phyloP scores from a whole-genome alignment of 2,888 invertebrate genomes.

The Pocota personata region DNA sequence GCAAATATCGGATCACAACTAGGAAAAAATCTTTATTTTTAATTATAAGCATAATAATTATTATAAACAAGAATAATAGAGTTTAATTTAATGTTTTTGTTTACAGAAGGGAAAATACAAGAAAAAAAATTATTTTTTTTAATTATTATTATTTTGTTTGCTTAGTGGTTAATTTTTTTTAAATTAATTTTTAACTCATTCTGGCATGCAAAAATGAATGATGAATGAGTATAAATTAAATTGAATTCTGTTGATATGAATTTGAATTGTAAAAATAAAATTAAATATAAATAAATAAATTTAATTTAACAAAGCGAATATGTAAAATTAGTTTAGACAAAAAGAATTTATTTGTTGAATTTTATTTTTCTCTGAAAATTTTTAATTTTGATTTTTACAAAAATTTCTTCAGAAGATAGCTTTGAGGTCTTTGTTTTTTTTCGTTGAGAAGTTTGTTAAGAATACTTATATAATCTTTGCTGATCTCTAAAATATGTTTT shows the following conservation, averaged over 20 bases:
- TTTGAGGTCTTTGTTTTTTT: background rate
- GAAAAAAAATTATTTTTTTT: constrained; percentile 25
- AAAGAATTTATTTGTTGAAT: constrained; percentile 46
- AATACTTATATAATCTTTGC: constrained; percentile 25
- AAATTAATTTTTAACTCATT: constrained; percentile 64
- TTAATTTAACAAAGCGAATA: constrained; percentile 50
- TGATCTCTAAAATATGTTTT: constrained; percentile 51
- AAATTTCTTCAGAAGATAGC: background rate
- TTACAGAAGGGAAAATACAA: constrained; percentile 21
- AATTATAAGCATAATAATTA: constrained; percentile 79
- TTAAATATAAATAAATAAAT: constrained; percentile 56
- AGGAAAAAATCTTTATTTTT: constrained; percentile 80
- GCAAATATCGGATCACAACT: constrained; percentile 83
- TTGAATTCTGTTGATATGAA: constrained; percentile 74
- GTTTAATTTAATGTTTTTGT: constrained; percentile 26
- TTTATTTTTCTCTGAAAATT: background rate
- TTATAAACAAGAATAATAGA: constrained; percentile 75
- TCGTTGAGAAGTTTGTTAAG: constrained; percentile 5
- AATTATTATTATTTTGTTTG: constrained; percentile 49
- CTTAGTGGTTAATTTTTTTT: constrained; percentile 60
- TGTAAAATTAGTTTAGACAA: constrained; percentile 55
- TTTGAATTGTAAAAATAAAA: constrained; percentile 57
- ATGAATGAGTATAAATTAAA: constrained; percentile 62
- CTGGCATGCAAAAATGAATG: constrained; percentile 70
- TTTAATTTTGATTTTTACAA: constrained; percentile 2